These are phyloP conservation scores for Rhincodon typus DNA, from an alignment of 2,797 vertebrate genomes.

Conservation along the genomic window DNA sequence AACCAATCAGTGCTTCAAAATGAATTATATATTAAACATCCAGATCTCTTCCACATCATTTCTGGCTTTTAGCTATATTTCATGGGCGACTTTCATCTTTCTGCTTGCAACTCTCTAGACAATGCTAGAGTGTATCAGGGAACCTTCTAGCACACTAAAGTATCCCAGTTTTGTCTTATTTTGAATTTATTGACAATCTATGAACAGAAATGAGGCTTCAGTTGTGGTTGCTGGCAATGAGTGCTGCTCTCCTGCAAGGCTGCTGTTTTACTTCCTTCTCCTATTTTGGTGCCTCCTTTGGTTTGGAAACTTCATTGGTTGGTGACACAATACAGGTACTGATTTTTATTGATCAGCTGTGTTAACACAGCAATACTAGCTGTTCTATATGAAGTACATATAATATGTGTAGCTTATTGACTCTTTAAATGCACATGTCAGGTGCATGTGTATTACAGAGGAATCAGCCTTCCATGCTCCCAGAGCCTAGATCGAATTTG, in stretches of 20 bases:
- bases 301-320: background rate
- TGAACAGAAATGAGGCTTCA: background rate
- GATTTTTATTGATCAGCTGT: background rate
- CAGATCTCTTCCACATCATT: background rate
- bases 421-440: background rate
- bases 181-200: background rate
- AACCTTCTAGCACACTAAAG: background rate
- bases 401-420: background rate
- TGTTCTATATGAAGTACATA: background rate
- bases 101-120: background rate
- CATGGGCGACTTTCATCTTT: background rate
- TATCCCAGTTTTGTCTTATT: background rate
- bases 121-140: background rate
- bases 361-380: background rate
- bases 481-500: slow-evolving; percentile 11
- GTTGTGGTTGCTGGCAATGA: background rate
- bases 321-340: slow-evolving; percentile 3
- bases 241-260: background rate
- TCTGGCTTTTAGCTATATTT: background rate
- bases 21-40: background rate
- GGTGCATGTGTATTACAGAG: slow-evolving; percentile 15
- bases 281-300: slow-evolving; percentile 21
- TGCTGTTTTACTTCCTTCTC: background rate
- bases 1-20: background rate
- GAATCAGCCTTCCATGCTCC: background rate